phyloP scores from a whole-genome alignment of 2,888 invertebrate genomes.

The Microdon myrmicae region DNA sequence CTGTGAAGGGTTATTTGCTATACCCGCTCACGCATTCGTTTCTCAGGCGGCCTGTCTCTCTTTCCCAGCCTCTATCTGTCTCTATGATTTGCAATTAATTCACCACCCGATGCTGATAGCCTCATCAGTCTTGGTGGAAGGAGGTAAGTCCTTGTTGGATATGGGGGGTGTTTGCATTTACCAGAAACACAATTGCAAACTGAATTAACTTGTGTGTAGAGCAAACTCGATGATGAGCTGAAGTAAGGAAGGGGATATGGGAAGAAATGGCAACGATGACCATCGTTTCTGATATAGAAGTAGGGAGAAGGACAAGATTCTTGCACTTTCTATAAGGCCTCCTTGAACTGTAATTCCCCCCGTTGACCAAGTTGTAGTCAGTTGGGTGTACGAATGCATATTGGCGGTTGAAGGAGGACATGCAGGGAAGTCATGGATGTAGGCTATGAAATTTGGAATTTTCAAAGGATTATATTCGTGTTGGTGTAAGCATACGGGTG shows the following conservation, averaged over 20 bases:
- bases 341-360: constrained; percentile 43
- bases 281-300: constrained; percentile 20
- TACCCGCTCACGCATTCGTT: too few relatives aligned
- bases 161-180: constrained; percentile 51
- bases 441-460: constrained; percentile 43
- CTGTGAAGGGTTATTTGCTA: too few relatives aligned
- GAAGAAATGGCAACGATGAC: constrained; percentile 15
- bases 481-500: constrained; percentile 20
- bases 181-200: constrained; percentile 49
- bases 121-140: constrained; percentile 1
- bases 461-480: constrained; percentile 14
- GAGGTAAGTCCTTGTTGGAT: constrained; percentile 37
- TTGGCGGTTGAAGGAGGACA: constrained; percentile 41
- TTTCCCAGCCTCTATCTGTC: too few relatives aligned
- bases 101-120: constrained; percentile 26
- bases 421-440: constrained; percentile 45
- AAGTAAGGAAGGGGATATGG: constrained; percentile 8
- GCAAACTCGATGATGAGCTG: constrained; percentile 16
- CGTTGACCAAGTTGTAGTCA: too few relatives aligned
- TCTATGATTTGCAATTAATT: constrained; percentile 51
- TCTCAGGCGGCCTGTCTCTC: too few relatives aligned
- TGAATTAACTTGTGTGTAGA: constrained; percentile 52
- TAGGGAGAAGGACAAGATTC: constrained; percentile 40
- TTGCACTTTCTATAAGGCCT: constrained; percentile 50
- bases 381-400: too few relatives aligned